Conservation (phyloP, 2,888 invertebrate genomes). For the Palloptera scutellata region DNA sequence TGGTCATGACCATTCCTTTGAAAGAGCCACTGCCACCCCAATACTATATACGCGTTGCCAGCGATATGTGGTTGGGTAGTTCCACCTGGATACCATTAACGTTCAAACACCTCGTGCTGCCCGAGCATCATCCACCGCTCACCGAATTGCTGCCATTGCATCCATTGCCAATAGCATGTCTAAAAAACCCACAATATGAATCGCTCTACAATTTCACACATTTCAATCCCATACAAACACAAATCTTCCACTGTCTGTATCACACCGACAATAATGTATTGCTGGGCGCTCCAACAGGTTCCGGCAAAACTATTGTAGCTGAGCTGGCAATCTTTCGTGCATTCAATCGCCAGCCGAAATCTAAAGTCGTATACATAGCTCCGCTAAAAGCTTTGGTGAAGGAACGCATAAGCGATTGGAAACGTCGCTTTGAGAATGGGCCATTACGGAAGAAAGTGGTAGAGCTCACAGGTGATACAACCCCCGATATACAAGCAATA, state of each 20-base stretch:
- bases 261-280: conserved; percentile 94
- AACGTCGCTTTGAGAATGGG: conserved; percentile 75
- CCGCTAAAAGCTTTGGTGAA: conserved; percentile 97
- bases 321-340: conserved; percentile 96
- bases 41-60: conserved; percentile 86
- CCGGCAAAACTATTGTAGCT: conserved; percentile 98
- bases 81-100: conserved; percentile 70
- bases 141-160: conserved; percentile 91
- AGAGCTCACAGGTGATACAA: conserved; percentile 93
- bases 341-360: conserved; percentile 80
- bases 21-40: conserved; percentile 90
- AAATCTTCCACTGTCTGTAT: conserved; percentile 95
- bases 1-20: conserved; percentile 95
- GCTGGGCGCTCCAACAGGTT: conserved; percentile 84
- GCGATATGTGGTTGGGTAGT: conserved; percentile 78
- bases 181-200: conserved; percentile 81
- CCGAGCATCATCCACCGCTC: conserved; percentile 90
- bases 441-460: conserved; percentile 82
- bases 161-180: conserved; percentile 85
- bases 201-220: conserved; percentile 88
- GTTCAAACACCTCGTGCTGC: conserved; percentile 88
- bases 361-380: conserved; percentile 96
- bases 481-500: conserved; percentile 85
- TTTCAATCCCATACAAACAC: conserved; percentile 99
- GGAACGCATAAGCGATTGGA: conserved; percentile 97